Evolutionary conservation across 2,888 invertebrate genomes (phyloP).

Genomic region (Drosophila cognata): DNA sequence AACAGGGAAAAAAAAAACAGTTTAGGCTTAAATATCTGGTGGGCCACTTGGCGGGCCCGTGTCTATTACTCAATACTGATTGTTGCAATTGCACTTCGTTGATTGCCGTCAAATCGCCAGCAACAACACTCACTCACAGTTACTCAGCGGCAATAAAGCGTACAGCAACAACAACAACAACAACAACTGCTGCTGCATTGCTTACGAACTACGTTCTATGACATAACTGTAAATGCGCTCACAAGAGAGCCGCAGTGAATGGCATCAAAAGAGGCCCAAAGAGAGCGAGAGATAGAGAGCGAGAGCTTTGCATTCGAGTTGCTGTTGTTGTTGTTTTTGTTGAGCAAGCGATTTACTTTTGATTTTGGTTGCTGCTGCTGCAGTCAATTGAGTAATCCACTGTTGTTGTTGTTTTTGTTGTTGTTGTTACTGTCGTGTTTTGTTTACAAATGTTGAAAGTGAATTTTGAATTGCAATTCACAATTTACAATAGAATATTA

Average conservation of each 20-base stretch:
- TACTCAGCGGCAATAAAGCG: constrained; percentile 45
- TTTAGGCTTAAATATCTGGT: not conserved
- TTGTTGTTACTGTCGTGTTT: constrained; percentile 41
- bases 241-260: constrained; percentile 46
- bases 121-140: constrained; percentile 20
- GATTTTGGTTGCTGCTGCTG: constrained; percentile 49
- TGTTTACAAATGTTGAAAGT: constrained; percentile 76
- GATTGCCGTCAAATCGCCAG: constrained; percentile 63
- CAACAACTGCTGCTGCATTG: constrained; percentile 52
- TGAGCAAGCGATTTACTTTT: constrained; percentile 73
- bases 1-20: not conserved
- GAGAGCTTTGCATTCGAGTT: constrained; percentile 14
- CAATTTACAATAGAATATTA: constrained; percentile 76
- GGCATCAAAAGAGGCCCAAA: constrained; percentile 16
- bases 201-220: constrained; percentile 73
- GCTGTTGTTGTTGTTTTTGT: constrained; percentile 17
- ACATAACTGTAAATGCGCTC: constrained; percentile 77
- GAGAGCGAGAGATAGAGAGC: constrained; percentile 13
- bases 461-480: constrained; percentile 71
- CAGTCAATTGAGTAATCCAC: constrained; percentile 72
- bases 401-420: constrained; percentile 25
- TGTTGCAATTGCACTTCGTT: constrained; percentile 63
- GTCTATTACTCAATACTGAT: constrained; percentile 75
- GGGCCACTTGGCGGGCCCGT: constrained; percentile 38
- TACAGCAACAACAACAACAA: constrained; percentile 20